Percentiles rank a stretch among this genome's conserved stretches.
These are phyloP conservation scores for Odontesthes bonariensis DNA, from an alignment of 2,113 vertebrate species.

Conservation along the genomic window DNA sequence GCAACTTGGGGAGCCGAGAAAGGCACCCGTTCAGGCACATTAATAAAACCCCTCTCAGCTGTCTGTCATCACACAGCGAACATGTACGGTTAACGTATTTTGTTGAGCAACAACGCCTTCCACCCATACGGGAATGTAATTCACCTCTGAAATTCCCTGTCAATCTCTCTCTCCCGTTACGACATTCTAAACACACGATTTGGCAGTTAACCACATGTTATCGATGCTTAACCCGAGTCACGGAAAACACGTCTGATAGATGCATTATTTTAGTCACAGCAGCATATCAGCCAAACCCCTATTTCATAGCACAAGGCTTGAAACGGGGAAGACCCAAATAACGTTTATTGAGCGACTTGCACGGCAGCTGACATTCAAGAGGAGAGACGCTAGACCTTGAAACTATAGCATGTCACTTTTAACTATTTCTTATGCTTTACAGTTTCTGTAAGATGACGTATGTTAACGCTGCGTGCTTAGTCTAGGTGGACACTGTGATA, in stretches of 20 bases:
- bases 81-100: not conserved
- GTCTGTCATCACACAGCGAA: not conserved
- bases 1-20: not conserved
- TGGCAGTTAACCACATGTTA: not conserved
- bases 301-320: too few species aligned
- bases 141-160: not conserved
- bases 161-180: not conserved
- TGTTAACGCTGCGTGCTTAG: slow-evolving; percentile 21
- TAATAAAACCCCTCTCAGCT: not conserved
- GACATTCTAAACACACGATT: not conserved
- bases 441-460: slow-evolving; percentile 16
- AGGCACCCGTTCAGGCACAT: not conserved
- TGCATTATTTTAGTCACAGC: too few species aligned
- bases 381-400: not conserved
- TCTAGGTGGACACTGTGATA: slow-evolving; percentile 22
- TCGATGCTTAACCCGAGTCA: not conserved
- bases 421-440: slow-evolving; percentile 26
- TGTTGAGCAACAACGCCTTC: too few species aligned
- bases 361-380: not conserved
- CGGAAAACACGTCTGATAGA: not conserved
- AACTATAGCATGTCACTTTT: not conserved
- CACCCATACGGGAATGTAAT: not conserved
- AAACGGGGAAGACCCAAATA: too few species aligned
- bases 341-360: not conserved
- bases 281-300: too few species aligned